Conservation (phyloP, 2,797 vertebrate species). For the Acridotheres tristis region DNA sequence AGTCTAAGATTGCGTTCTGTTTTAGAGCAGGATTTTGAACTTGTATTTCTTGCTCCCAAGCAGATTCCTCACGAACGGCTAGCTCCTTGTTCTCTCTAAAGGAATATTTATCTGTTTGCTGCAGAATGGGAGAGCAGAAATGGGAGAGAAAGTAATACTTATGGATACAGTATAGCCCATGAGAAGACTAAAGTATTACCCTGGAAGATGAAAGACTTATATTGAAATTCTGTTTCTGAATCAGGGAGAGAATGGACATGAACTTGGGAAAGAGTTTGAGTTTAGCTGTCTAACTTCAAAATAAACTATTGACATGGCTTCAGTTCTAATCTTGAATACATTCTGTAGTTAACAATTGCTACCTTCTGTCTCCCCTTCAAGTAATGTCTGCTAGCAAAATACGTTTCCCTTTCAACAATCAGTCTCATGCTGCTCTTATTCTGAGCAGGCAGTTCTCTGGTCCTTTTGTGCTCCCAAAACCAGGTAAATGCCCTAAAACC, state of each 20-base stretch:
- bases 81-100: not conserved
- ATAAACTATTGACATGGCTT: not conserved
- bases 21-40: not conserved
- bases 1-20: not conserved
- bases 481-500: not conserved
- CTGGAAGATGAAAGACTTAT: not conserved
- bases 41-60: not conserved
- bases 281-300: not conserved
- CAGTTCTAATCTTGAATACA: not conserved
- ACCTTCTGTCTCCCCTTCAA: not conserved
- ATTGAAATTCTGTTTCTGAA: not conserved
- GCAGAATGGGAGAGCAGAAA: not conserved
- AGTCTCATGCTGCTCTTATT: not conserved
- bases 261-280: not conserved
- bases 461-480: not conserved
- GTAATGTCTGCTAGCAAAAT: not conserved
- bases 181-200: not conserved
- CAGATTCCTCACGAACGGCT: not conserved
- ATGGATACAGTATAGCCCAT: not conserved
- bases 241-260: not conserved
- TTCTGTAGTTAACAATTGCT: not conserved
- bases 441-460: not conserved
- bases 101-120: not conserved
- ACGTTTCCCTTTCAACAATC: not conserved
- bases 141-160: not conserved